Evolutionary conservation across 1,140 invertebrate species (phyloP).

Genomic region (Lepidurus couesii): DNA sequence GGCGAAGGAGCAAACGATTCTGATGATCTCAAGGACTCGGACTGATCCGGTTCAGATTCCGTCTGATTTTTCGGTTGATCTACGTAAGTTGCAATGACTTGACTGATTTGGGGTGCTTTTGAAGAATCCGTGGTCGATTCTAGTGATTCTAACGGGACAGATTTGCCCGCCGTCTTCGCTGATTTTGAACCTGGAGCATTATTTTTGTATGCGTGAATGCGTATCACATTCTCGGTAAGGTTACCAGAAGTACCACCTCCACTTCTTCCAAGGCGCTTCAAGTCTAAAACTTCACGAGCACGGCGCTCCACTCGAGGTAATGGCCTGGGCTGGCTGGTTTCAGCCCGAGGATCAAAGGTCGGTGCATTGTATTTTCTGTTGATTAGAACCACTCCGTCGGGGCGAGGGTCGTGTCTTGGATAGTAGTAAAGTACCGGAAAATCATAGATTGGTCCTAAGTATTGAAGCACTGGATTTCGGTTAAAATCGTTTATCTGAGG

Average conservation of each 20-base stretch:
- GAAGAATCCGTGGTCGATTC: background rate
- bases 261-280: background rate
- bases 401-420: background rate
- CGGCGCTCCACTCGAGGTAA: background rate
- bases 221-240: background rate
- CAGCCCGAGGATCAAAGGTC: background rate
- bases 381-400: background rate
- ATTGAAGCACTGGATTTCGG: background rate
- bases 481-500: background rate
- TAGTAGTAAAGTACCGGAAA: background rate
- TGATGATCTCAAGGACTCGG: background rate
- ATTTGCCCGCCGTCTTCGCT: background rate
- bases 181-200: background rate
- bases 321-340: background rate
- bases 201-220: background rate
- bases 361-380: background rate
- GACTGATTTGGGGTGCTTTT: background rate
- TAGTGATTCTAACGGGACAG: background rate
- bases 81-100: background rate
- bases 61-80: background rate
- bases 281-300: background rate
- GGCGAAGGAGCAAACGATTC: background rate
- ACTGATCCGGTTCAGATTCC: background rate
- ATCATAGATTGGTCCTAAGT: background rate
- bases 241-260: background rate